Evolutionary conservation across 2,888 invertebrate species (phyloP), one percentile per base, ranked within the genome.

Genomic region (Meghimatium bilineatum): DNA sequence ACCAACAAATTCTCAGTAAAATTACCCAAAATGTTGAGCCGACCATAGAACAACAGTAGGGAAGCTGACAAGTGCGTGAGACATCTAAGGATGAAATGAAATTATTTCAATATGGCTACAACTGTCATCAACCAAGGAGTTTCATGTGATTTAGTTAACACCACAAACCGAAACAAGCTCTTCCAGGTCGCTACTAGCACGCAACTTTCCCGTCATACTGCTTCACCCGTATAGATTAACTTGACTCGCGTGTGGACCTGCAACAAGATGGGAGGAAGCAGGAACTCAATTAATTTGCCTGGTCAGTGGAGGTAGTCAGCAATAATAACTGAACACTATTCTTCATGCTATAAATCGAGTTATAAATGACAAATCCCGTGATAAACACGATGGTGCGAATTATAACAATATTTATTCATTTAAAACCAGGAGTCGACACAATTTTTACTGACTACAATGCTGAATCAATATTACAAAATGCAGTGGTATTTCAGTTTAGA

Each of bases 221-320:
- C 52, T 32, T 3, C 36, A 52, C 71, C 36, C 52, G 36, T 69
- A 1, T n/a, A n/a, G 52, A 63, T 77, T 52, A 63, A 38, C 72
- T 56, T 72, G 72, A 32, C 26, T 82, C 56, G 82, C 82, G 82
- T 82, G 82, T 29, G 75, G 67, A 67, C 49, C n/a, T 52, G 52
- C 14, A 10, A 52, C 75, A 67, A 49, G 17, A 20, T n/a, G 34
- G 34, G 82, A 75, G 76, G 44, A 36, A 26, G 38, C 67, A 52
- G 76, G 75, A 82, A 82, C 49, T 17, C 76, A 76, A 82, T 82
- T 82, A 75, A 82, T 82, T 82, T 82, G 82, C n/a, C 56, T 38
- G 26, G 81, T 38, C 36, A 29, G 38, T 71, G n/a, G 72, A n/a
- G 66, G 66, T 76, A 80, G 52, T 72, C 49, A 32, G 74, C 69